Conservation (phyloP, 2,888 invertebrate species). For the Aleiodes leptofemur region DNA sequence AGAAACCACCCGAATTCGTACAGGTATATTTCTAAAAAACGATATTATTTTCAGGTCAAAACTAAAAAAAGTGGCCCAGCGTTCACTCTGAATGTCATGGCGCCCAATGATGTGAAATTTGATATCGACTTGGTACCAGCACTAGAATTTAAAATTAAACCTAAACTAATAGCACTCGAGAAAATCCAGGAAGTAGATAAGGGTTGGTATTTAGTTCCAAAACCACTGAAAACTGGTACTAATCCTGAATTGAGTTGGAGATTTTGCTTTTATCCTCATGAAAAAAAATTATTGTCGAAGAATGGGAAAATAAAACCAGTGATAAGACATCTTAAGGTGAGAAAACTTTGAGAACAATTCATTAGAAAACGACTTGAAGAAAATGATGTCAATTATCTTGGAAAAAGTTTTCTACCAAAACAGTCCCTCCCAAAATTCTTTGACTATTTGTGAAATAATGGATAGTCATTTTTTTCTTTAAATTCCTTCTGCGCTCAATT, state of each 20-base stretch:
- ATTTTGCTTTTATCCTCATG: conserved; percentile 78
- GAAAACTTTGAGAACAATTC: neutral
- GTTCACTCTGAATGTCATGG: conserved; percentile 76
- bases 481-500: neutral
- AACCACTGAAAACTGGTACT: conserved; percentile 62
- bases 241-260: conserved; percentile 76
- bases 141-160: conserved; percentile 75
- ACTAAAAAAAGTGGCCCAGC: conserved; percentile 78
- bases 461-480: neutral
- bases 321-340: conserved; percentile 64
- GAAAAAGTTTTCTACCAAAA: no score
- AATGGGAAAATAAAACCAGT: conserved; percentile 66
- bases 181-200: neutral
- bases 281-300: conserved; percentile 74
- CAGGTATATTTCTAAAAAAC: neutral
- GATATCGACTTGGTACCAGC: conserved; percentile 79
- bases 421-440: no score
- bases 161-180: conserved; percentile 70
- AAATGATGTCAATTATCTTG: neutral
- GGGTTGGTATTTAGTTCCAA: conserved; percentile 77
- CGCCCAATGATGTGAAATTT: conserved; percentile 62
- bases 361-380: neutral
- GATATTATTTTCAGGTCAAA: conserved; percentile 63
- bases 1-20: neutral
- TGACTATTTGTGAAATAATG: no score